Evolutionary conservation across 1,140 invertebrate species (phyloP).

Genomic region (Calosoma granatense): DNA sequence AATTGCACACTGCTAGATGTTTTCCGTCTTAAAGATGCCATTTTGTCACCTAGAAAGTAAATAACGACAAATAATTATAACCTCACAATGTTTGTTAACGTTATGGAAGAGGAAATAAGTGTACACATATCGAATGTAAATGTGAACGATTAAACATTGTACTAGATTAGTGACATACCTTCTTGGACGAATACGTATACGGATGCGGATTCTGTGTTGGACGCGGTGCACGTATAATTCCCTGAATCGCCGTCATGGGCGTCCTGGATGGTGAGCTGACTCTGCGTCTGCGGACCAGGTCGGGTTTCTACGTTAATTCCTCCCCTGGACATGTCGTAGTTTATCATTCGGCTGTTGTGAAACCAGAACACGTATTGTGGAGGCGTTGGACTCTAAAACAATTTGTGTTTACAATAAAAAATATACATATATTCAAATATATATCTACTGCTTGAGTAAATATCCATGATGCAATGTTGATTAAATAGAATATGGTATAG

Average conservation of each 20-base stretch:
- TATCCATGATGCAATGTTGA: no score
- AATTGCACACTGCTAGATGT: neutral
- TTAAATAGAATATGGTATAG: no score
- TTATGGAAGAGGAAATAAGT: neutral
- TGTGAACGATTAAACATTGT: neutral
- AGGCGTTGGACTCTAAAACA: constrained; percentile 70
- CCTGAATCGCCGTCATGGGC: constrained; percentile 78
- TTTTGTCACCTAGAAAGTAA: neutral
- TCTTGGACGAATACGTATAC: constrained; percentile 85
- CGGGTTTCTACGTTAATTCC: constrained; percentile 79
- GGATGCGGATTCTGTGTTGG: constrained; percentile 78
- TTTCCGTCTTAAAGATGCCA: neutral
- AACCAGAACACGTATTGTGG: constrained; percentile 88
- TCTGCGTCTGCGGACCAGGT: constrained; percentile 70
- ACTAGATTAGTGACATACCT: constrained; percentile 53
- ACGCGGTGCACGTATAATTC: constrained; percentile 83
- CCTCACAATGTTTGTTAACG: no score
- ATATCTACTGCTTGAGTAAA: no score
- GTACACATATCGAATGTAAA: no score
- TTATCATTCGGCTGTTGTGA: constrained; percentile 86
- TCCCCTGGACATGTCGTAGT: constrained; percentile 75
- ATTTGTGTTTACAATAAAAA: no score
- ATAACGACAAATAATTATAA: neutral
- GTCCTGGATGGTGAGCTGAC: constrained; percentile 68
- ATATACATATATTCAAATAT: no score